These are phyloP conservation scores for Epiperipatus broadwayi DNA, from an alignment of 2,888 invertebrate species.

Conservation along the genomic window DNA sequence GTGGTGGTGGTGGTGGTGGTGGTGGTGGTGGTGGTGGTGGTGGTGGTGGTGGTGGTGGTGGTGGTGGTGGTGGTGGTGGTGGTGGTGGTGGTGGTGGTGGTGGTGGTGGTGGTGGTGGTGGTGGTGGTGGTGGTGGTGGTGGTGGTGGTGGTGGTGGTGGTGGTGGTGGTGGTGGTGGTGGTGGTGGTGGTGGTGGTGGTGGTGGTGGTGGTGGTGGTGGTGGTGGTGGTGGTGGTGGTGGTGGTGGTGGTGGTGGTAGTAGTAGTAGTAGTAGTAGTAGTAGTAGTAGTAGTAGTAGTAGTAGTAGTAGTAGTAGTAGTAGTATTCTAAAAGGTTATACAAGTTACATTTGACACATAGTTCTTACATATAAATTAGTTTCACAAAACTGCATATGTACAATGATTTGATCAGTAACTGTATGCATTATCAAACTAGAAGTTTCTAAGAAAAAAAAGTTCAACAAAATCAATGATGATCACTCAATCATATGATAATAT, in stretches of 20 bases:
- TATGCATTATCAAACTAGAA: too few relatives aligned
- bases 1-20: conserved; percentile 1
- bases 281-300: too few relatives aligned
- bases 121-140: conserved; percentile 1
- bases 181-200: conserved; percentile 1
- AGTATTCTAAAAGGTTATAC: too few relatives aligned
- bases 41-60: not conserved
- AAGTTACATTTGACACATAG: too few relatives aligned
- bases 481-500: too few relatives aligned
- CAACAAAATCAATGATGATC: too few relatives aligned
- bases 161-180: not conserved
- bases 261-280: too few relatives aligned
- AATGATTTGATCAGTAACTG: too few relatives aligned
- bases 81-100: not conserved
- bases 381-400: too few relatives aligned
- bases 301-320: too few relatives aligned
- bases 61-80: conserved; percentile 3
- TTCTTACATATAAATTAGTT: too few relatives aligned
- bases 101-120: conserved; percentile 1
- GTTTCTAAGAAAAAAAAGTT: too few relatives aligned
- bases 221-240: conserved; percentile 1
- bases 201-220: not conserved
- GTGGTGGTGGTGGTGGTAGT: not conserved
- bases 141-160: conserved; percentile 1
- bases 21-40: conserved; percentile 1